Evolutionary conservation across 1,140 invertebrate genomes (phyloP).

Genomic region (Ganaspis sp.): DNA sequence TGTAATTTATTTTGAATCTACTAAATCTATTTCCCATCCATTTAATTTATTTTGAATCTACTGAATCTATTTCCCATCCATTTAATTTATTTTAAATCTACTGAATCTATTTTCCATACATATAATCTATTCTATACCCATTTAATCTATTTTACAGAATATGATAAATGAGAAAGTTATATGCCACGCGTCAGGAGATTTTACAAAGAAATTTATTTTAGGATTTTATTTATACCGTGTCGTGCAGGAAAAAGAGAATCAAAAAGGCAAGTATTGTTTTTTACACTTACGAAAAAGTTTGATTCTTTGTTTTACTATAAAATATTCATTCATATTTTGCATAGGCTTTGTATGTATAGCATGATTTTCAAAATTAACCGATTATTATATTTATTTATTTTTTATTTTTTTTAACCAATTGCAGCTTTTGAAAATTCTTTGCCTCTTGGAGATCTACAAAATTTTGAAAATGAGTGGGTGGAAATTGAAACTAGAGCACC

Average conservation of each 20-base stretch:
- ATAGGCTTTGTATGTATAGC: no score
- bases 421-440: slow-evolving; percentile 79
- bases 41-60: slow-evolving; percentile 38
- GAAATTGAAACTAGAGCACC: slow-evolving; percentile 87
- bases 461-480: slow-evolving; percentile 93
- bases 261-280: slow-evolving; percentile 74
- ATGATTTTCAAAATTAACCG: no score
- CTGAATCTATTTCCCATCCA: no score
- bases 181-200: slow-evolving; percentile 92
- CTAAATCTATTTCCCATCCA: no score
- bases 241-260: slow-evolving; percentile 81
- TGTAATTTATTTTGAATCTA: no score
- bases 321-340: no score
- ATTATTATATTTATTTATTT: no score
- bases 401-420: slow-evolving; percentile 17
- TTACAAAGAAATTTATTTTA: slow-evolving; percentile 86
- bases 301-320: no score
- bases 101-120: slow-evolving; percentile 78
- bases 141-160: slow-evolving; percentile 79
- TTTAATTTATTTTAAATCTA: slow-evolving; percentile 35
- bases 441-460: slow-evolving; percentile 83
- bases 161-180: slow-evolving; percentile 89
- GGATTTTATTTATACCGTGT: slow-evolving; percentile 97
- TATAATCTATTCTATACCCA: no score
- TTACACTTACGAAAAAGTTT: background rate